Percentiles rank a stretch among this genome's conserved stretches.
phyloP scores from a whole-genome alignment of 1,140 invertebrate genomes.

The Micrasema longulum region DNA sequence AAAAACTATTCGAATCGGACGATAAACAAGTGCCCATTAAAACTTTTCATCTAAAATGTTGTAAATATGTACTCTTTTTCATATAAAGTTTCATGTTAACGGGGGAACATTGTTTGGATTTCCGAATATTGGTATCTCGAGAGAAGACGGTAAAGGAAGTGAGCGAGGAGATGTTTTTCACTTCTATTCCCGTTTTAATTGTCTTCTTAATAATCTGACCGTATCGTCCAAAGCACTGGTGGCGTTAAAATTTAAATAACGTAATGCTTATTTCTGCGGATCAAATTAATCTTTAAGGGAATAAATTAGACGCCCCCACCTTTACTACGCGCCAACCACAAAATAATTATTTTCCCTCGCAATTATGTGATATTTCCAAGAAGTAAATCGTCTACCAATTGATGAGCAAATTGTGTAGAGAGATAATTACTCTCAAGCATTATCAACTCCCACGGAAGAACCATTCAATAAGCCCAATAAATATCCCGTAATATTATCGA shows the following conservation, averaged over 20 bases:
- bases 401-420: conserved; percentile 29
- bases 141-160: too few species aligned
- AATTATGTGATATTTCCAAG: conserved; percentile 31
- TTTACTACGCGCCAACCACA: background rate
- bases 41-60: too few species aligned
- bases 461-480: conserved; percentile 3
- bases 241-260: background rate
- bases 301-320: background rate
- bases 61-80: too few species aligned
- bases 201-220: too few species aligned
- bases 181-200: too few species aligned
- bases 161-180: too few species aligned
- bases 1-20: too few species aligned
- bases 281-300: conserved; percentile 6
- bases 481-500: conserved; percentile 4
- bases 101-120: too few species aligned
- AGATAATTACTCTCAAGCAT: conserved; percentile 5
- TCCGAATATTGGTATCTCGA: too few species aligned
- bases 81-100: too few species aligned
- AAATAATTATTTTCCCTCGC: conserved; percentile 4
- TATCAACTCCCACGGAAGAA: background rate
- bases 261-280: background rate
- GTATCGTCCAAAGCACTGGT: too few species aligned
- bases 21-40: too few species aligned
- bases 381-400: conserved; percentile 22